Conservation (phyloP, 1,140 invertebrate genomes). For the Dolichoris vasculosae region DNA sequence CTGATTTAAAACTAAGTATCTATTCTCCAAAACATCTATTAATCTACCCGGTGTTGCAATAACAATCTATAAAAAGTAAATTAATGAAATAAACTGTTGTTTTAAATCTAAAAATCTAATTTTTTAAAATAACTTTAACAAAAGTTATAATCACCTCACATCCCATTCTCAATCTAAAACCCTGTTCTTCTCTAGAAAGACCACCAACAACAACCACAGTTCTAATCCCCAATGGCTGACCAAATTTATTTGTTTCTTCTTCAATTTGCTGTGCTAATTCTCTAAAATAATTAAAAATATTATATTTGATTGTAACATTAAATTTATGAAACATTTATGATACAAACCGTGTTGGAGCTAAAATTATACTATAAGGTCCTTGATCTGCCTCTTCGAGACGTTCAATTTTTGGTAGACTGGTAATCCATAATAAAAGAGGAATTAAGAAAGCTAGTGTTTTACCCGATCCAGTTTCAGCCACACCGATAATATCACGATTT, state of each 20-base stretch:
- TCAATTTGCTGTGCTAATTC: conserved; percentile 99
- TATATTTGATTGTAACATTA: neutral
- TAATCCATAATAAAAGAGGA: conserved; percentile 98
- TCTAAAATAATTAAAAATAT: conserved; percentile 57
- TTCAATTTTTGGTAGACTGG: conserved; percentile 96
- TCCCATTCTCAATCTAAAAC: conserved; percentile 95
- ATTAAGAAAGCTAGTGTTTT: conserved; percentile 99
- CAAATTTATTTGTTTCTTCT: conserved; percentile 99
- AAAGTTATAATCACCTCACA: conserved; percentile 83
- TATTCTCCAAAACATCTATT: conserved; percentile 98
- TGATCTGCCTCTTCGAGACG: conserved; percentile 92
- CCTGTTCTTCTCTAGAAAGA: conserved; percentile 98
- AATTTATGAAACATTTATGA: neutral
- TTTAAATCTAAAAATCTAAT: neutral
- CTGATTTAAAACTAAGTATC: conserved; percentile 96
- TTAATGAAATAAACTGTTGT: neutral
- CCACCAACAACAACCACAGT: conserved; percentile 99
- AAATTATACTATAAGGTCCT: conserved; percentile 99
- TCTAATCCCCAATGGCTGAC: conserved; percentile 93
- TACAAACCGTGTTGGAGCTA: conserved; percentile 91
- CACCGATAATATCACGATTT: conserved; percentile 99
- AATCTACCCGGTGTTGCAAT: conserved; percentile 99
- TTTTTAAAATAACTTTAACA: neutral
- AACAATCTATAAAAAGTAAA: conserved; percentile 84
- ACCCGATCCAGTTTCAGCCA: conserved; percentile 98